Evolutionary conservation across 2,113 vertebrate species (phyloP), one percentile per base, ranked within the genome.

Genomic region (Siniperca knerii): DNA sequence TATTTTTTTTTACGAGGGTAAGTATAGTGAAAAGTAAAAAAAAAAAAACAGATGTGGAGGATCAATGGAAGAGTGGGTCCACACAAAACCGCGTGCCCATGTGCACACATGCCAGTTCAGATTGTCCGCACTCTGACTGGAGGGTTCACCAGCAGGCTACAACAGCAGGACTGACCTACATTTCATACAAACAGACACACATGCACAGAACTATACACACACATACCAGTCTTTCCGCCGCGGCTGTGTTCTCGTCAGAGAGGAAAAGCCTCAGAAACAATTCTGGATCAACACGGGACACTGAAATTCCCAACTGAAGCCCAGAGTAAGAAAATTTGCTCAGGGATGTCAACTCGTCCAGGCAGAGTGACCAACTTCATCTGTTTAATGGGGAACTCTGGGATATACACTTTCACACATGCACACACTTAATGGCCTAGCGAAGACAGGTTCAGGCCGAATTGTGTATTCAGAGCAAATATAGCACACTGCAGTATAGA

Each of bases 81-180:
- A 73, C 20, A 29, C 35, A 74, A 46, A 29, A 18, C n/a, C 46
- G 42, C 21, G 6, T 20, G 57, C 64, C 70, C 71, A 70, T 75
- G 70, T 18, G 57, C 61, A 65, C 68, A 57, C 66, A 79, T 81
- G 85, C 87, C 86, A 87, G 29, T 82, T 90, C 57, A 81, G 66
- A 86, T 86, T 86, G 85, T 89, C 89, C 73, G 69, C 70, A 83
- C 64, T 57, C 46, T 81, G 77, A 93, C 89, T 90, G 77, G 62
- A 82, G 85, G 93, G 89, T 92, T 92, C 93, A 93, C 75, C 87
- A 75, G 86, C 61, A 62, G 92, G 90, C 80, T 85, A 84, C 67
- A 87, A 82, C 86, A 87, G 83, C 90, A 91, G 78, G 86, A 81
- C 91, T 95, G 95, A 95, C 95, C 95, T 95, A 96, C 85, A 94